Conservation (phyloP, 2,113 vertebrate genomes). For the Macquaria ambigua region DNA sequence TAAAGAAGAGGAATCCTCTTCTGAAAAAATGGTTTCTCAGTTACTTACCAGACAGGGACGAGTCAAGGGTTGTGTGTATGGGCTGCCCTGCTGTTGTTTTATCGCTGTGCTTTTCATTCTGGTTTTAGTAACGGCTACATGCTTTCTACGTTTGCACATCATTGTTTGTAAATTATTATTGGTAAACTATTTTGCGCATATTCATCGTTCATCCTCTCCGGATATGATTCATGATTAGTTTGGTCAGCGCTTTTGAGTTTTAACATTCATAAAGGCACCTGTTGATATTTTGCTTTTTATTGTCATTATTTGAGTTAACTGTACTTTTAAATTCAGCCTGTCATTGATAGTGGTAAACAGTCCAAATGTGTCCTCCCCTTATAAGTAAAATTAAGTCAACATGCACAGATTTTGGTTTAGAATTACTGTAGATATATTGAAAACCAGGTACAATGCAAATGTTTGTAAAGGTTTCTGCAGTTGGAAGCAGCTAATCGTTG, state of each 20-base stretch:
- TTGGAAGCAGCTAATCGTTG: constrained; percentile 18
- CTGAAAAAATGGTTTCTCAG: background rate
- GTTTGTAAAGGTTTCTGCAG: constrained; percentile 2
- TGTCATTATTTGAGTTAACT: constrained; percentile 13
- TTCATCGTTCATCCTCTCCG: background rate
- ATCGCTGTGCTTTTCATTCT: constrained; percentile 32
- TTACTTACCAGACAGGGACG: constrained; percentile 55
- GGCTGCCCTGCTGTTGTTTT: constrained; percentile 52
- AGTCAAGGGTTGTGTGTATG: constrained; percentile 62
- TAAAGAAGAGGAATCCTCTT: constrained; percentile 29
- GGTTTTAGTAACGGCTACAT: constrained; percentile 51
- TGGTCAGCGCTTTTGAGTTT: background rate
- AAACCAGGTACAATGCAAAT: constrained; percentile 16
- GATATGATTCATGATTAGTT: constrained; percentile 5
- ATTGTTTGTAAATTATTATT: constrained; percentile 60
- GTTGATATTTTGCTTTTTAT: constrained; percentile 24
- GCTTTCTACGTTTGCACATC: constrained; percentile 63
- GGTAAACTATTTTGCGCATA: constrained; percentile 29
- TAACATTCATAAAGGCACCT: background rate
- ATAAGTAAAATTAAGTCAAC: background rate
- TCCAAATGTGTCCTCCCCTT: background rate
- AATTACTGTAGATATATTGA: constrained; percentile 11
- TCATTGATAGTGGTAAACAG: constrained; percentile 11
- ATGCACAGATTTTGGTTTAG: constrained; percentile 6
- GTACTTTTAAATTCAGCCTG: background rate